Conservation (phyloP, 2,888 invertebrate genomes). For the Stenodema calcarata region DNA sequence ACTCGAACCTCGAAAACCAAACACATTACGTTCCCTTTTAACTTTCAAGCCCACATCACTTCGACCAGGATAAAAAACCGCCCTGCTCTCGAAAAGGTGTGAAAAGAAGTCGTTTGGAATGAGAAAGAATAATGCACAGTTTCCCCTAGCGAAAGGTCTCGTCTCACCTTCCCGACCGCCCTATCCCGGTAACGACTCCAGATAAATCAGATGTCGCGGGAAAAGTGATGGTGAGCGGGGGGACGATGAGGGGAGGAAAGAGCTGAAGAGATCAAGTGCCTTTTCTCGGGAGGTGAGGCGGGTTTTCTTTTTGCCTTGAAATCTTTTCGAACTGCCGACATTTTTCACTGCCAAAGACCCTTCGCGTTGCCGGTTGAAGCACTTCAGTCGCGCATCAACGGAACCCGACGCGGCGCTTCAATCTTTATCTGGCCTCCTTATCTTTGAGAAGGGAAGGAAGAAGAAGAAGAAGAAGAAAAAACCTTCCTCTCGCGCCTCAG, state of each 20-base stretch:
- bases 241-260: background rate
- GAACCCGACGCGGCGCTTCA: background rate
- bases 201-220: slow-evolving; percentile 24
- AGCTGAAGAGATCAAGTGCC: slow-evolving; percentile 5
- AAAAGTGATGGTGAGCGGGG: background rate
- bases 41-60: background rate
- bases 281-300: background rate
- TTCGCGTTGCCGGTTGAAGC: background rate
- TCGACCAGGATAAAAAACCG: background rate
- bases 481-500: background rate
- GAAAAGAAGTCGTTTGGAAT: slow-evolving; percentile 34
- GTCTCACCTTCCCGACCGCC: background rate
- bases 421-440: background rate
- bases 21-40: background rate
- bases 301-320: background rate
- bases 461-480: too few species aligned
- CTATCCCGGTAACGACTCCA: background rate
- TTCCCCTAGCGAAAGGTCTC: background rate
- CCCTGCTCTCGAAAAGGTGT: slow-evolving; percentile 9
- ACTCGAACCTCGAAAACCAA: too few species aligned
- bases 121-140: slow-evolving; percentile 27
- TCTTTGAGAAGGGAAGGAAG: background rate
- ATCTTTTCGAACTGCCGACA: slow-evolving; percentile 13
- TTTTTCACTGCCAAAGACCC: slow-evolving; percentile 8
- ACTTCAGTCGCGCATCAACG: background rate